phyloP scores from a whole-genome alignment of 2,113 vertebrate genomes.

The Calidris pugnax region DNA sequence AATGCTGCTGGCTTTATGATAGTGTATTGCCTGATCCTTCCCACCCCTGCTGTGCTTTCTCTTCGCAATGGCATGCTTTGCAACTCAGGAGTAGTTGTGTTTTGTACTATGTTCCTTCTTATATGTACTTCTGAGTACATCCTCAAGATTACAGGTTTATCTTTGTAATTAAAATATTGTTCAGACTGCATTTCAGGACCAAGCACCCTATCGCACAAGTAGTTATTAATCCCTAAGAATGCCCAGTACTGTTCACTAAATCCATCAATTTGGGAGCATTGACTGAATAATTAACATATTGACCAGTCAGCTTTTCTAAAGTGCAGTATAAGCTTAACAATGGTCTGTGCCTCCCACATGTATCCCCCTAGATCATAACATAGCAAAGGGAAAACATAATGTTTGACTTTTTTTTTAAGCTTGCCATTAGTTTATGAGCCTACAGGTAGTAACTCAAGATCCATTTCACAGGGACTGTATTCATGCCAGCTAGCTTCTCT shows the following conservation, averaged over 20 bases:
- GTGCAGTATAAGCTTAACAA: neutral
- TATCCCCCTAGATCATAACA: neutral
- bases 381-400: neutral
- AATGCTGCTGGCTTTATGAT: neutral
- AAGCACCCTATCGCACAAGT: neutral
- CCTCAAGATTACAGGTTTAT: neutral
- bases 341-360: neutral
- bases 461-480: neutral
- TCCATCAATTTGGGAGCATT: neutral
- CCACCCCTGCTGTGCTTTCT: neutral
- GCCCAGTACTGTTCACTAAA: neutral
- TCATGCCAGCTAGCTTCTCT: neutral
- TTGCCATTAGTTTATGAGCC: neutral
- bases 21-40: fast-evolving
- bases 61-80: fast-evolving
- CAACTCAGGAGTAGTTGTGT: fast-evolving
- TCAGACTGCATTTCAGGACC: neutral
- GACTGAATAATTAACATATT: neutral
- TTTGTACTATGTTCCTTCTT: neutral
- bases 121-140: neutral
- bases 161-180: neutral
- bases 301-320: neutral
- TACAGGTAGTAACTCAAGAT: neutral
- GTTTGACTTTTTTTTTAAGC: neutral
- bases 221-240: neutral